These are phyloP conservation scores for Holocentrus rufus DNA, from an alignment of 2,797 vertebrate genomes.

Conservation along the genomic window DNA sequence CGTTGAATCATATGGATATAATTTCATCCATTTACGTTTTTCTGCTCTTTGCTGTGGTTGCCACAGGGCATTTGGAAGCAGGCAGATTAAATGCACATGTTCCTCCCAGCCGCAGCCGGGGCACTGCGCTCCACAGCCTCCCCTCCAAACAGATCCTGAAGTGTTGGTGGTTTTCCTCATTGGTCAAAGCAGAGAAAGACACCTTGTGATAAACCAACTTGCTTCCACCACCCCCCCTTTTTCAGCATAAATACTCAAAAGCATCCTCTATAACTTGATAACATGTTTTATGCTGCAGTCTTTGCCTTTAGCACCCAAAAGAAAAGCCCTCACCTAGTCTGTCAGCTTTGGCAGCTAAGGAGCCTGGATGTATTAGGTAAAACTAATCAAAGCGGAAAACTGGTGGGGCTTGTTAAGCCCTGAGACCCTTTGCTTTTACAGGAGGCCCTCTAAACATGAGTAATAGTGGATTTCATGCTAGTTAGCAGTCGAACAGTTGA, in stretches of 20 bases:
- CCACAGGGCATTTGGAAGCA: slow-evolving; percentile 88
- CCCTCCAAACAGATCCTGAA: slow-evolving; percentile 82
- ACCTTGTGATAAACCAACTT: slow-evolving; percentile 73
- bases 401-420: slow-evolving; percentile 47
- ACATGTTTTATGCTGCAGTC: slow-evolving; percentile 58
- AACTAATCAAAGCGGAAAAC: slow-evolving; percentile 60
- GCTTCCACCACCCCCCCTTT: slow-evolving; percentile 44
- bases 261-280: slow-evolving; percentile 43
- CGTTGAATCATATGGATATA: slow-evolving; percentile 90
- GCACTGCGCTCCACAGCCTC: slow-evolving; percentile 76
- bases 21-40: slow-evolving; percentile 89
- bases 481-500: slow-evolving; percentile 67
- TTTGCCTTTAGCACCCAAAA: slow-evolving; percentile 49
- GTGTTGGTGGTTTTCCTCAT: slow-evolving; percentile 84
- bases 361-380: slow-evolving; percentile 59
- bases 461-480: slow-evolving; percentile 75
- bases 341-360: slow-evolving; percentile 56
- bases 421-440: slow-evolving; percentile 49
- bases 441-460: slow-evolving; percentile 63
- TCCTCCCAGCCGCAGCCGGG: slow-evolving; percentile 80
- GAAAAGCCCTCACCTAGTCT: slow-evolving; percentile 49
- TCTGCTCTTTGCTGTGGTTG: slow-evolving; percentile 87
- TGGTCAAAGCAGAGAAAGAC: slow-evolving; percentile 73
- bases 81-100: slow-evolving; percentile 87
- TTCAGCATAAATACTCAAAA: slow-evolving; percentile 57